Evolutionary conservation across 2,113 vertebrate genomes (phyloP).

Genomic region (Nannospalax galili): DNA sequence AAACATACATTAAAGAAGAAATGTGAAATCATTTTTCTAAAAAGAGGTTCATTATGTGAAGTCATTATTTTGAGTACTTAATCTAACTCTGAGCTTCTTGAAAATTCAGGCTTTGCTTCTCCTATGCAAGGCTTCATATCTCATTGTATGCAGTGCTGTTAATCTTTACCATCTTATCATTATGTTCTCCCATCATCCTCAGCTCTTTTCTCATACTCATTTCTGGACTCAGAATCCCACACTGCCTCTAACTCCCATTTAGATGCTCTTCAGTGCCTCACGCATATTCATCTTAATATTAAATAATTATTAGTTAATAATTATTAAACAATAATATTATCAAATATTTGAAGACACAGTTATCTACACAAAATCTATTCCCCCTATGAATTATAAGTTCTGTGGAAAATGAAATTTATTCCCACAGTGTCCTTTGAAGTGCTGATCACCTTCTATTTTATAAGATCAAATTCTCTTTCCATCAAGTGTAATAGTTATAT

Average conservation of each 20-base stretch:
- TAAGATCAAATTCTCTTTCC: not conserved
- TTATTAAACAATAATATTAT: no score
- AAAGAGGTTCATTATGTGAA: not conserved
- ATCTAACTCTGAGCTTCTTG: not conserved
- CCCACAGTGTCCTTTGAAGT: not conserved
- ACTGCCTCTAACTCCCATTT: not conserved
- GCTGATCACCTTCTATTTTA: not conserved
- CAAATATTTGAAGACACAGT: not conserved
- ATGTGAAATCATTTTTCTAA: not conserved
- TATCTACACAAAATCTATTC: not conserved
- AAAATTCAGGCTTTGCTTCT: not conserved
- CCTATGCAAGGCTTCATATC: not conserved
- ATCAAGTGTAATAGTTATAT: not conserved
- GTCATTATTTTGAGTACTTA: not conserved
- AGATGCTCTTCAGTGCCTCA: not conserved
- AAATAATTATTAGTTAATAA: no score
- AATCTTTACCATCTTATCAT: not conserved
- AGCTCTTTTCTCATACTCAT: not conserved
- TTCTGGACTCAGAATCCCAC: not conserved
- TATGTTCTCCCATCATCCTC: not conserved
- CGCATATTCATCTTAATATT: not conserved
- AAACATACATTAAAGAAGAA: constrained; percentile 1
- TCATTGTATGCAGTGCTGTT: not conserved
- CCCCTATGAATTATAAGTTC: not conserved
- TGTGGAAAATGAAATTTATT: not conserved